Base-by-base conservation (phyloP, 2,113 vertebrate genomes). In the Circaetus cinerascens region DNA sequence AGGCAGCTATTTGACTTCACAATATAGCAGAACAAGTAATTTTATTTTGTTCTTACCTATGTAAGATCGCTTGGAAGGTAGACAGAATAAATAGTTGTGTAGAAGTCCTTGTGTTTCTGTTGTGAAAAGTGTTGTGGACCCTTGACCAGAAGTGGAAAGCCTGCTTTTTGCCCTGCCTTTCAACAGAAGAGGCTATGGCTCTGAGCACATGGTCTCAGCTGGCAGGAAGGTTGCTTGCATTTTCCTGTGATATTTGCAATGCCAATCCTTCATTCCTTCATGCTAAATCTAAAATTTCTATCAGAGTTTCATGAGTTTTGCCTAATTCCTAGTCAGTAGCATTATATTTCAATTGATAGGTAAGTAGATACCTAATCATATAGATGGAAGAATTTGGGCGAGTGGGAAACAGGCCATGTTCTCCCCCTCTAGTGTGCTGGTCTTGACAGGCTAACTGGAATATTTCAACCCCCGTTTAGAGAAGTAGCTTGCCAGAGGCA, bases 291-390 rank as follows among this genome's bases (percentile, higher is more conserved):
- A 7, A 27, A 78, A 29, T 46, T 68, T 13, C 23, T 48, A 2
- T 22, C 46, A 6, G 3, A 3, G 6, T n/a, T 75, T 55, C n/a
- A 22, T 38, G 60, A 43, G 10, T 68, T 75, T 25, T 59, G 48
- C 53, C 69, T 57, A 8, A 9, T 19, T 75, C 23, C 4, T 6
- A n/a, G 40, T 43, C 36, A 76, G 27, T 10, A 20, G 23, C 3
- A 0, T 41, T 73, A 1, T 19, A 15, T 38, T 50, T 46, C 34
- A 10, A 1, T 30, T 46, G 29, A 6, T 30, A 3, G 32, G 29
- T 59, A 41, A 63, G 23, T 7, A 32, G 43, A 5, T 63, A 10
- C 19, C 34, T 87, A 30, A 17, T 20, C 22, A 11, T 12, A 4
- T 2, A 27, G 80, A 32, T 55, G 53, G 66, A 40, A 75, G 15